phyloP scores from a whole-genome alignment of 2,113 vertebrate genomes.

The Rynchops niger region DNA sequence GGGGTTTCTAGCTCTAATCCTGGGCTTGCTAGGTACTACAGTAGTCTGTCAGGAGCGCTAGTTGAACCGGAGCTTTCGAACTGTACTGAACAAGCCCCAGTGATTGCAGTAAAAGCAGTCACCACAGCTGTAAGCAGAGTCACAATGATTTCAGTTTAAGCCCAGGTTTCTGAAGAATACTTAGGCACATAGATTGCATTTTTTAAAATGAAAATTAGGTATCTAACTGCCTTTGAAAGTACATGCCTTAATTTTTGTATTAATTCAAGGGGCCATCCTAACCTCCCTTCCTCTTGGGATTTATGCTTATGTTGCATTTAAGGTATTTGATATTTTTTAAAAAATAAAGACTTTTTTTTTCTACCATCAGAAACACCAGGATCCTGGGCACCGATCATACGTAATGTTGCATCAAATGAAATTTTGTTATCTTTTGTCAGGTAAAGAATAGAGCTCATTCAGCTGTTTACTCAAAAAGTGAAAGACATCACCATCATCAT shows the following conservation, averaged over 20 bases:
- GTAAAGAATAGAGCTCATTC: not conserved
- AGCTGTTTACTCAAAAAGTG: not conserved
- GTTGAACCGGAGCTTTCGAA: not conserved
- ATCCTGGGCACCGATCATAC: not conserved
- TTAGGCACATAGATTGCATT: not conserved
- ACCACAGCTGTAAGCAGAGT: not conserved
- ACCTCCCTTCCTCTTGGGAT: not conserved
- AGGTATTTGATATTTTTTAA: not conserved
- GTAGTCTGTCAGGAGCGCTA: not conserved
- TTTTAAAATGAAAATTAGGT: not conserved
- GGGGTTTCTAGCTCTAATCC: not conserved
- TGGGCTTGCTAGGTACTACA: not conserved
- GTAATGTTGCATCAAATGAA: not conserved
- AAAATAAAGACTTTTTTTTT: not conserved
- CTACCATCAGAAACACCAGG: not conserved
- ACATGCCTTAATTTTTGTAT: not conserved
- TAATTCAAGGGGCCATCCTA: not conserved
- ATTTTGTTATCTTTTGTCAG: not conserved
- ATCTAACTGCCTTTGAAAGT: not conserved
- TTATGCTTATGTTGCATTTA: not conserved
- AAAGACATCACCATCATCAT: not conserved
- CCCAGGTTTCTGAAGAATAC: not conserved
- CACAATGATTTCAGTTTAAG: not conserved
- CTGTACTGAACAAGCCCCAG: not conserved
- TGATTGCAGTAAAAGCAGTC: not conserved